Conservation (phyloP, 2,888 invertebrate genomes). For the Ormyrus labotus region DNA sequence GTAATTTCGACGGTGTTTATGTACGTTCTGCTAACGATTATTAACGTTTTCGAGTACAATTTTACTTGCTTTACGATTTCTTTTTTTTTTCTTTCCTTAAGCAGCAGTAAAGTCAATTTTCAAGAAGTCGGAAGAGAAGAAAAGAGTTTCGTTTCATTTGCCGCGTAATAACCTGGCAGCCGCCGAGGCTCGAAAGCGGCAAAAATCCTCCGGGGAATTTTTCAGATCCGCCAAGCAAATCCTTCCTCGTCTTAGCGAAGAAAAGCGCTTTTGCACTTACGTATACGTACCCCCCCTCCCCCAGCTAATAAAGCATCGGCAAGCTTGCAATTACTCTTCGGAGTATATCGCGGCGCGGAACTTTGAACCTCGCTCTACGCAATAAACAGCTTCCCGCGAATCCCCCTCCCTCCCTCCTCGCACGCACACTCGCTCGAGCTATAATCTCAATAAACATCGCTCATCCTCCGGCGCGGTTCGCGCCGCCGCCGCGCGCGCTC, state of each 20-base stretch:
- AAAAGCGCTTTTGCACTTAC: neutral
- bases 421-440: conserved; percentile 56
- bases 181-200: too few relatives aligned
- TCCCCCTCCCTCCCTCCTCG: conserved; percentile 43
- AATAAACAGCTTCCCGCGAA: conserved; percentile 58
- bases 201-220: too few relatives aligned
- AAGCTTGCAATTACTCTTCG: conserved; percentile 52
- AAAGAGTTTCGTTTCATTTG: too few relatives aligned
- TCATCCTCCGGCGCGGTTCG: conserved; percentile 45
- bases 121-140: too few relatives aligned
- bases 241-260: too few relatives aligned
- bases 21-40: conserved; percentile 35
- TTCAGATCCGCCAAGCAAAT: too few relatives aligned
- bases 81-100: too few relatives aligned
- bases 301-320: conserved; percentile 33
- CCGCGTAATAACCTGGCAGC: too few relatives aligned
- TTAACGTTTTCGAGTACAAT: conserved; percentile 11
- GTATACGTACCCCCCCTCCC: neutral
- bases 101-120: too few relatives aligned
- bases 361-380: conserved; percentile 51
- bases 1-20: conserved; percentile 39
- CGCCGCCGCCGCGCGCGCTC: conserved; percentile 42
- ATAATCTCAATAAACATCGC: conserved; percentile 72
- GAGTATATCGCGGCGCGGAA: conserved; percentile 36
- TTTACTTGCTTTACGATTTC: too few relatives aligned